These are phyloP conservation scores for Mycalesis mineus DNA, from an alignment of 2,888 invertebrate species.

Conservation along the genomic window DNA sequence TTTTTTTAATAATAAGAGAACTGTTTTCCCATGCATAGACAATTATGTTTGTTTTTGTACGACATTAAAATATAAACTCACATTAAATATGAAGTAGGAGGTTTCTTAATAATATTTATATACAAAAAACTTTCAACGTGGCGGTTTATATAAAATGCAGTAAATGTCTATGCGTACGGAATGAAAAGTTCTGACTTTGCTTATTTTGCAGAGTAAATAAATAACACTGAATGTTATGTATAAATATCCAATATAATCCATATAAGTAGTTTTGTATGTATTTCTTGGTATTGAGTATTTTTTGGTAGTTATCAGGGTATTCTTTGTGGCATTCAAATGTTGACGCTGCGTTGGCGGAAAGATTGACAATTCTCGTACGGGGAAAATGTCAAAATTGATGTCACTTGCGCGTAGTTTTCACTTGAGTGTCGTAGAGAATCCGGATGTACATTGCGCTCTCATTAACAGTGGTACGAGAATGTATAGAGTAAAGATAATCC, in stretches of 20 bases:
- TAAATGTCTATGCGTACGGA: slow-evolving; percentile 47
- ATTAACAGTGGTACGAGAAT: slow-evolving; percentile 25
- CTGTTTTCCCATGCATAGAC: slow-evolving; percentile 48
- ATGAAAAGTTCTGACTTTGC: slow-evolving; percentile 40
- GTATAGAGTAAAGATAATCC: slow-evolving; percentile 27
- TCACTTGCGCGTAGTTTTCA: not conserved
- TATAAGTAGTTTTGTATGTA: slow-evolving; percentile 47
- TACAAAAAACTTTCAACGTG: too few relatives aligned
- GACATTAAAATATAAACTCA: too few relatives aligned
- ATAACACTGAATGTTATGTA: slow-evolving; percentile 61
- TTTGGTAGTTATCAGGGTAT: slow-evolving; percentile 30
- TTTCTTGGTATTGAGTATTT: slow-evolving; percentile 45
- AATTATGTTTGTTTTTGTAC: slow-evolving; percentile 13
- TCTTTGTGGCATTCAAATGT: not conserved
- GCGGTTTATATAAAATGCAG: too few relatives aligned
- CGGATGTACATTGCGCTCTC: slow-evolving; percentile 13
- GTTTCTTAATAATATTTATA: not conserved
- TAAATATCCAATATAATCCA: slow-evolving; percentile 36
- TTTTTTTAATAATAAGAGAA: slow-evolving; percentile 28
- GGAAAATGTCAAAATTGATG: not conserved
- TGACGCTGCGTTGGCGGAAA: not conserved
- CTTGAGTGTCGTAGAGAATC: not conserved
- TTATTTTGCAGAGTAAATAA: slow-evolving; percentile 50
- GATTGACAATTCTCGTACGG: not conserved
- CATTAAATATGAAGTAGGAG: not conserved